Conservation (phyloP, 2,797 vertebrate genomes). For the Acipenser oxyrinchus region DNA sequence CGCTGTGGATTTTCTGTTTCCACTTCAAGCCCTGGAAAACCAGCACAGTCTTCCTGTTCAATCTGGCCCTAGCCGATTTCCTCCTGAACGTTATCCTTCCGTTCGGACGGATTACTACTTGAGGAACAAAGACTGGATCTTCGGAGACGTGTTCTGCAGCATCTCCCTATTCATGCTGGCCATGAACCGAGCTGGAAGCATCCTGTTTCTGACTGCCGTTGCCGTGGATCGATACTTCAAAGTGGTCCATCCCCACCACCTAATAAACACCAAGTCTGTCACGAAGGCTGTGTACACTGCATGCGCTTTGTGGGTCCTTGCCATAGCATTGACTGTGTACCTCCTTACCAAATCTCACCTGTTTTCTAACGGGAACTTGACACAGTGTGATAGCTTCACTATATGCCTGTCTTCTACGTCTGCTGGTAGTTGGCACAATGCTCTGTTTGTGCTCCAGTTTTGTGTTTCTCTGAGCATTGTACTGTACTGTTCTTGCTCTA, state of each 20-base stretch:
- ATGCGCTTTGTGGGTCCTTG: slow-evolving; percentile 43
- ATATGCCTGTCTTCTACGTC: slow-evolving; percentile 34
- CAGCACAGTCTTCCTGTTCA: slow-evolving; percentile 59
- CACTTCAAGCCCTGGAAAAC: slow-evolving; percentile 59
- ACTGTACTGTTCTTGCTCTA: slow-evolving; percentile 47
- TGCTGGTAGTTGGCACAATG: slow-evolving; percentile 34
- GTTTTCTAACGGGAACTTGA: background rate
- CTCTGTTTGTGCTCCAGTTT: slow-evolving; percentile 48
- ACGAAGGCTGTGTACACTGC: slow-evolving; percentile 29
- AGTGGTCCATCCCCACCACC: slow-evolving; percentile 56
- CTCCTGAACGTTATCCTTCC: slow-evolving; percentile 52
- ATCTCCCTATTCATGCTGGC: slow-evolving; percentile 57
- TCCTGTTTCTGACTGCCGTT: slow-evolving; percentile 55
- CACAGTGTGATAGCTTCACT: slow-evolving; percentile 51
- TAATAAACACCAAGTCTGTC: slow-evolving; percentile 47
- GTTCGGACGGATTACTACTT: slow-evolving; percentile 53
- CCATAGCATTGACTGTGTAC: slow-evolving; percentile 42
- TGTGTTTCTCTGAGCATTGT: slow-evolving; percentile 49
- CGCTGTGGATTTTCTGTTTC: slow-evolving; percentile 61
- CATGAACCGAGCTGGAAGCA: slow-evolving; percentile 52
- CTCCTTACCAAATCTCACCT: slow-evolving; percentile 35
- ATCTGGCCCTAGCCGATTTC: slow-evolving; percentile 60
- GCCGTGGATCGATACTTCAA: slow-evolving; percentile 60
- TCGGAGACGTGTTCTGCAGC: slow-evolving; percentile 41
- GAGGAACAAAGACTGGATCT: slow-evolving; percentile 41